phyloP scores from a whole-genome alignment of 2,113 vertebrate genomes.

The Mus spicilegus region DNA sequence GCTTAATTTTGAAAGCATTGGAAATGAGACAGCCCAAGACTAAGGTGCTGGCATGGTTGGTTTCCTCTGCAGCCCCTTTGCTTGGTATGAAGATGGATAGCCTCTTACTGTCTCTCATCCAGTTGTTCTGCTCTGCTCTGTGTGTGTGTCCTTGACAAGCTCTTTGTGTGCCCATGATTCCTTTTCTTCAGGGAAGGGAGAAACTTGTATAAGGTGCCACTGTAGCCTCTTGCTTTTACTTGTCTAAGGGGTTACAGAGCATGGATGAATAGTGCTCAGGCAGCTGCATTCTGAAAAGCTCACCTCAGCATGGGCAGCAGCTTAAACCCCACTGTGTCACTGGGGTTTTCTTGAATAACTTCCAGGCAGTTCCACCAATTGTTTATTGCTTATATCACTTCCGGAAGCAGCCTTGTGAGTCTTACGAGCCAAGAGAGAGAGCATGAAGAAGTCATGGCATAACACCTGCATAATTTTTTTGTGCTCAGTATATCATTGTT shows the following conservation, averaged over 20 bases:
- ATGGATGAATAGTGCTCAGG: background rate
- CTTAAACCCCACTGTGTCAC: too few species aligned
- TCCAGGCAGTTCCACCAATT: background rate
- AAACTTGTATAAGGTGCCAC: background rate
- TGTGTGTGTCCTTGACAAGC: background rate
- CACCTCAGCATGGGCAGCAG: too few species aligned
- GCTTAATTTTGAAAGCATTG: background rate
- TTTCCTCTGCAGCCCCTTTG: background rate
- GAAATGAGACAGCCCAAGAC: background rate
- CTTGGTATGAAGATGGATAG: background rate
- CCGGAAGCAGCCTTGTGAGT: fast-evolving
- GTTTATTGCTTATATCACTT: background rate
- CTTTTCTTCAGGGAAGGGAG: background rate
- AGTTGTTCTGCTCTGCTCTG: background rate
- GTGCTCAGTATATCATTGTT: background rate
- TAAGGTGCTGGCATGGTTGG: background rate
- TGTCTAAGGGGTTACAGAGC: background rate
- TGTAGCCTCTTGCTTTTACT: background rate
- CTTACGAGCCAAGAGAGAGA: background rate
- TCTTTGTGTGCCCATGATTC: background rate
- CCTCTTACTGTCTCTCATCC: too few species aligned
- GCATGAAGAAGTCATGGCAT: background rate
- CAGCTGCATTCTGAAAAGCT: background rate
- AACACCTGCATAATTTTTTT: background rate
- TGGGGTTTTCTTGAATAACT: background rate